Percentiles rank a stretch among this genome's conserved stretches.
These are phyloP conservation scores for Candidula unifasciata DNA, from an alignment of 2,888 invertebrate genomes.

Conservation along the genomic window DNA sequence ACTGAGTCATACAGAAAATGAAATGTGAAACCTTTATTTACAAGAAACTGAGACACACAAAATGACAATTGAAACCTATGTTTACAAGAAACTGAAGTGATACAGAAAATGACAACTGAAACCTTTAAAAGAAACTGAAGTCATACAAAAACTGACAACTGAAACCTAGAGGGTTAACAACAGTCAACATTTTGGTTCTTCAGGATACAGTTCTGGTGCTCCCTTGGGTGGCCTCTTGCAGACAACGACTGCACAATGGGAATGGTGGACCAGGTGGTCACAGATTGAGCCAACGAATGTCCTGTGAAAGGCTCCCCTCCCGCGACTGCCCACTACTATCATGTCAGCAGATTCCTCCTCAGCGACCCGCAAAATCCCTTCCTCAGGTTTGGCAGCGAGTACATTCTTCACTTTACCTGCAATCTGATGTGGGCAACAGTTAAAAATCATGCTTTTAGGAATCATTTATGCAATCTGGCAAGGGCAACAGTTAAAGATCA, in stretches of 20 bases:
- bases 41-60: too few relatives aligned
- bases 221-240: conserved; percentile 35
- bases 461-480: too few relatives aligned
- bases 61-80: too few relatives aligned
- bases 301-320: conserved; percentile 42
- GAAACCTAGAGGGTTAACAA: too few relatives aligned
- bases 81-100: too few relatives aligned
- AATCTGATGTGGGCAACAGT: conserved; percentile 24
- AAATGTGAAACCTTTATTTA: too few relatives aligned
- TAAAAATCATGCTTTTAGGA: too few relatives aligned
- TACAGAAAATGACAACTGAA: too few relatives aligned
- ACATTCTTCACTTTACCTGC: conserved; percentile 52
- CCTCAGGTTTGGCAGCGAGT: conserved; percentile 51
- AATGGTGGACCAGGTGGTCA: conserved; percentile 53
- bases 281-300: conserved; percentile 53
- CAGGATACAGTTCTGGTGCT: neutral
- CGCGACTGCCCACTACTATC: conserved; percentile 49
- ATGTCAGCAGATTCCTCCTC: conserved; percentile 48
- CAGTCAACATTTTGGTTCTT: neutral
- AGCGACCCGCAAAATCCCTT: conserved; percentile 48
- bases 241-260: conserved; percentile 50
- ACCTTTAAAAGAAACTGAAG: too few relatives aligned
- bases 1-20: too few relatives aligned
- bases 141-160: too few relatives aligned
- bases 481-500: too few relatives aligned